Evolutionary conservation across 2,797 vertebrate genomes (phyloP), one percentile per base, ranked within the genome.

Genomic region (Eutrigla gurnardus): DNA sequence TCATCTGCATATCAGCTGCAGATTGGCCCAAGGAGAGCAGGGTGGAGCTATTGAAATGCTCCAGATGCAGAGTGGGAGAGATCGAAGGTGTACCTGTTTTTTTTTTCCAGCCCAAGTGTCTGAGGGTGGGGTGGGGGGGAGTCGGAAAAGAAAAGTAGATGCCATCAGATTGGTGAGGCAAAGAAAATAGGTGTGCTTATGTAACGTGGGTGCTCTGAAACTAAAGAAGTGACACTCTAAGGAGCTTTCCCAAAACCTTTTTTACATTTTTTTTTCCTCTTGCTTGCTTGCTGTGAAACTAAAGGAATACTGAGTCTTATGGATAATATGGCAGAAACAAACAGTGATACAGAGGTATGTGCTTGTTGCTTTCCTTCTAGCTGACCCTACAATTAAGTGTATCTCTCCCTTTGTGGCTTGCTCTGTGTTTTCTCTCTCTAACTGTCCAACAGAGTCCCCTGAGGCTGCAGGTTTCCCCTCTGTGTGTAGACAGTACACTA

Each of bases 281-380:
- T 25, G 25, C 4, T 67, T 66, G 25, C 76, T 71, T 18, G 12
- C 47, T 61, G 46, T 57, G 55, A 70, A 68, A 49, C 59, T 64
- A 35, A 57, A 70, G 85, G 75, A 82, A 72, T 40, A 69, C 73
- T 61, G 59, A 3, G 39, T 70, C 54, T 78, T 46, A 74, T 37
- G 69, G 54, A 83, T 45, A 84, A 80, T 46, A 90, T 90, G 86
- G 87, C 89, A 75, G 88, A 90, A 70, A 65, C 80, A 52, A 81
- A 70, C 78, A 76, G 75, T 73, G 86, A 89, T 60, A 67, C 78
- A 58, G 85, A 92, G 91, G 91, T 93, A 91, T 77, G 88, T 87
- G 67, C 62, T 57, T 43, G 63, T 61, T 78, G 70, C 7, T 82
- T 72, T 73, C 50, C 42, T 54, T 62, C 15, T 37, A 37, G 33